Percentiles rank a stretch among this genome's conserved stretches.
These are phyloP conservation scores for Ophraella communa DNA, from an alignment of 2,888 invertebrate genomes.

Conservation along the genomic window DNA sequence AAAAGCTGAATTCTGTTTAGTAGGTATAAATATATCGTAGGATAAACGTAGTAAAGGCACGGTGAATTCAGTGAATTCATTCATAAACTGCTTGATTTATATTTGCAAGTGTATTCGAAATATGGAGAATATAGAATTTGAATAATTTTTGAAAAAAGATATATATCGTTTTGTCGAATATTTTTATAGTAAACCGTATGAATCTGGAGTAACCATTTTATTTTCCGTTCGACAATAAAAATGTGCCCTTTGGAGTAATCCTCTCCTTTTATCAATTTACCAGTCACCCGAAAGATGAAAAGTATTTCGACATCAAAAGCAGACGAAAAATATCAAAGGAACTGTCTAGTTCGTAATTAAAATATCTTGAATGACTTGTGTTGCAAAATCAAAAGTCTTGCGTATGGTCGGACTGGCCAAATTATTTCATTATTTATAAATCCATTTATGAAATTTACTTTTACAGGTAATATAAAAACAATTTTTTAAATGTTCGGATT, in stretches of 20 bases:
- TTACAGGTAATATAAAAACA: too few species aligned
- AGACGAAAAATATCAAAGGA: conserved; percentile 32
- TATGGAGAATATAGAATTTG: neutral
- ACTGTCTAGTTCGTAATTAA: conserved; percentile 29
- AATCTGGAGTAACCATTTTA: neutral
- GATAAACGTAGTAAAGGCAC: neutral
- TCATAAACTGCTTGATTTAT: neutral
- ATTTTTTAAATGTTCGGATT: too few species aligned
- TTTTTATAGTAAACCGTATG: conserved; percentile 14
- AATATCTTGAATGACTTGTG: conserved; percentile 32
- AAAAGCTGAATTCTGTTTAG: too few species aligned
- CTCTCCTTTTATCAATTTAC: conserved; percentile 24
- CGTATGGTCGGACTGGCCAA: neutral
- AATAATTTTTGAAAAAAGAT: conserved; percentile 16
- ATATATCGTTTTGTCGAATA: conserved; percentile 13
- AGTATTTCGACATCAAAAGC: conserved; percentile 34
- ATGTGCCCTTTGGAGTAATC: conserved; percentile 24
- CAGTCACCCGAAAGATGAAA: conserved; percentile 32
- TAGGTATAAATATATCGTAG: neutral
- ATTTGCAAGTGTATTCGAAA: neutral
- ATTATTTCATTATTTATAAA: neutral
- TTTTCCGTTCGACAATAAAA: conserved; percentile 20
- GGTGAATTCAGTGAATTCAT: neutral
- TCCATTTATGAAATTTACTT: neutral
- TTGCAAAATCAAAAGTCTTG: conserved; percentile 19